phyloP scores from a whole-genome alignment of 2,797 vertebrate genomes.

The Tadarida brasiliensis region DNA sequence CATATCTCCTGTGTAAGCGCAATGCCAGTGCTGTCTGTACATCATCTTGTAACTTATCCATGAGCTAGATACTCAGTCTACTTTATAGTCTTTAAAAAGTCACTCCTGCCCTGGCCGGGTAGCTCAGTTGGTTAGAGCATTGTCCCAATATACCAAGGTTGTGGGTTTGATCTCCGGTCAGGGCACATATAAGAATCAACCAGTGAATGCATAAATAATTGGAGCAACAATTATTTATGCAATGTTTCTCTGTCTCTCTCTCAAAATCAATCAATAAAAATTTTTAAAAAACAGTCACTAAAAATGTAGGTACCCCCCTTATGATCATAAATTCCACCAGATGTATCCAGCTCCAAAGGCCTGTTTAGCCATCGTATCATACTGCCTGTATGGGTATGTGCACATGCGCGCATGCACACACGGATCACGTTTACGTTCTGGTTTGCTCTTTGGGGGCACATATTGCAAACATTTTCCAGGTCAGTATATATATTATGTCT shows the following conservation, averaged over 20 bases:
- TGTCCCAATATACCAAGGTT: too few species aligned
- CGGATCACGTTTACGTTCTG: background rate
- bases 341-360: background rate
- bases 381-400: rapidly evolving
- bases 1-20: background rate
- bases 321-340: background rate
- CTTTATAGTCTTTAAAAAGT: background rate
- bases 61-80: background rate
- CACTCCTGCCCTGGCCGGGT: background rate
- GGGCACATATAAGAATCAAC: too few species aligned
- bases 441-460: background rate
- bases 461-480: background rate
- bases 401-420: too few species aligned
- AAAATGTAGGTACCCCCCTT: background rate
- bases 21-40: background rate
- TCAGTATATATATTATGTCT: background rate
- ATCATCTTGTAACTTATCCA: background rate
- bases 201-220: too few species aligned
- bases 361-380: background rate
- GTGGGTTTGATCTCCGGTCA: too few species aligned
- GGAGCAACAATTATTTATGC: too few species aligned
- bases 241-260: too few species aligned
- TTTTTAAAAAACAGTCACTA: background rate
- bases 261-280: too few species aligned
- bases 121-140: too few species aligned